phyloP scores from a whole-genome alignment of 1,140 invertebrate genomes.

The Panulirus ornatus region DNA sequence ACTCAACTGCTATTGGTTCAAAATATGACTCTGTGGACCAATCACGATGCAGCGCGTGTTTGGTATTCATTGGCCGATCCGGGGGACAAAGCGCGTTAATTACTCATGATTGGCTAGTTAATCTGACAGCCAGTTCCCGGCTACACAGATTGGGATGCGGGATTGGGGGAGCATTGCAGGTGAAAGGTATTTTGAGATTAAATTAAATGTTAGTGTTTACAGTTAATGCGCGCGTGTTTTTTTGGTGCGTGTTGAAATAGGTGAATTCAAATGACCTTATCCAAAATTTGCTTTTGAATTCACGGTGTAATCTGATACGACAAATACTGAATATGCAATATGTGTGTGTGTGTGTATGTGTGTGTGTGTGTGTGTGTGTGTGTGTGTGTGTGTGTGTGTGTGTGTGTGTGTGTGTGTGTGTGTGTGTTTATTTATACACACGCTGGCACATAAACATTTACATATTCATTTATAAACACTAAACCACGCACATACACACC shows the following conservation, averaged over 20 bases:
- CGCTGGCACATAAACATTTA: background rate
- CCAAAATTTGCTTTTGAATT: constrained; percentile 63
- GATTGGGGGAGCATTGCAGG: constrained; percentile 34
- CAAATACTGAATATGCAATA: constrained; percentile 20
- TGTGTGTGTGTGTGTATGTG: background rate
- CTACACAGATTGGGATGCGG: constrained; percentile 63
- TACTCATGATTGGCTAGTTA: constrained; percentile 71
- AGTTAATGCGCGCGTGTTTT: constrained; percentile 61
- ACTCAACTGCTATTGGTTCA: constrained; percentile 50
- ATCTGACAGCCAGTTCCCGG: constrained; percentile 67
- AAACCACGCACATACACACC: background rate
- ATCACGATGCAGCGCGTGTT: constrained; percentile 66
- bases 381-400: background rate
- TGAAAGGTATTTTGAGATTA: constrained; percentile 65
- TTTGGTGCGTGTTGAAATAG: constrained; percentile 38
- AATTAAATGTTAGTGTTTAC: constrained; percentile 71
- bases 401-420: constrained; percentile 2
- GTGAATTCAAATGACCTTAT: constrained; percentile 55
- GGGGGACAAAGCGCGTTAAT: constrained; percentile 71
- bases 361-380: background rate
- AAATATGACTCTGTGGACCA: constrained; percentile 70
- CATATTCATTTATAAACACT: constrained; percentile 1
- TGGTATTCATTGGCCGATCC: constrained; percentile 70
- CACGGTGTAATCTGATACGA: constrained; percentile 37
- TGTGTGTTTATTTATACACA: constrained; percentile 21